phyloP scores from a whole-genome alignment of 2,888 invertebrate species.

The Coleophora deauratella region DNA sequence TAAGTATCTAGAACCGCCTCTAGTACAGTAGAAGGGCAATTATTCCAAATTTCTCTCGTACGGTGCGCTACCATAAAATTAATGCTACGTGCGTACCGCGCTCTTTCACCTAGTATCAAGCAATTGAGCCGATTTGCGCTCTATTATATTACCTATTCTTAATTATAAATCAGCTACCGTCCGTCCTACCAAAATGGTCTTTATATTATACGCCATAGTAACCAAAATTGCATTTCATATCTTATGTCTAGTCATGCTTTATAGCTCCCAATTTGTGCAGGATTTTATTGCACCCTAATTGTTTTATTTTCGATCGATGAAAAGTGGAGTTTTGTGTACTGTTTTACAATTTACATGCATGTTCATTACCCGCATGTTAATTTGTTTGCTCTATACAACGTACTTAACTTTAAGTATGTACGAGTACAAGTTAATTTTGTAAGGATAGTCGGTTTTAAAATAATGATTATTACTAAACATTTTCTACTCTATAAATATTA shows the following conservation, averaged over 20 bases:
- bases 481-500: too few relatives aligned
- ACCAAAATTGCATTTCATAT: constrained; percentile 15
- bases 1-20: constrained; percentile 6
- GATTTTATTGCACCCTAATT: constrained; percentile 55
- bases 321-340: constrained; percentile 26
- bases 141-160: constrained; percentile 36
- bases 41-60: constrained; percentile 48
- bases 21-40: constrained; percentile 38
- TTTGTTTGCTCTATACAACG: constrained; percentile 22
- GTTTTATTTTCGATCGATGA: constrained; percentile 33
- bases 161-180: constrained; percentile 25
- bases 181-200: constrained; percentile 20
- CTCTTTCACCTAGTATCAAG: constrained; percentile 23
- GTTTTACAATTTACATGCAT: constrained; percentile 38
- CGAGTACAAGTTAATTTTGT: too few relatives aligned
- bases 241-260: constrained; percentile 8
- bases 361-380: constrained; percentile 36
- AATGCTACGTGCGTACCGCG: constrained; percentile 44
- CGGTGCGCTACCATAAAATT: constrained; percentile 43
- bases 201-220: constrained; percentile 18
- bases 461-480: too few relatives aligned
- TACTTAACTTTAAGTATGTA: too few relatives aligned
- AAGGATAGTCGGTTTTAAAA: too few relatives aligned
- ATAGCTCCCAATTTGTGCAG: constrained; percentile 36
- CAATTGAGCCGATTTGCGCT: constrained; percentile 56